Evolutionary conservation across 1,140 invertebrate species (phyloP).

Genomic region (Musca vetustissima): DNA sequence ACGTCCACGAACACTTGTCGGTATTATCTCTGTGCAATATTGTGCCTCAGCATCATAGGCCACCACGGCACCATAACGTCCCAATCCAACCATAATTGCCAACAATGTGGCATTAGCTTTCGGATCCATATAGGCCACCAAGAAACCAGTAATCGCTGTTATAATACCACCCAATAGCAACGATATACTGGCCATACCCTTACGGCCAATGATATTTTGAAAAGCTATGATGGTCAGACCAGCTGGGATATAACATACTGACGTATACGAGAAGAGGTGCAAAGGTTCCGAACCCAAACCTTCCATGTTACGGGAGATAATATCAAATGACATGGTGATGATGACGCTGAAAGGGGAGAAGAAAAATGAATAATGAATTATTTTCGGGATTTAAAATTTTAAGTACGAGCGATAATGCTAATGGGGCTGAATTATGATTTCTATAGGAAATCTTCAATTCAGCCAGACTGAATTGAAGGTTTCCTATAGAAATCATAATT

Average conservation of each 20-base stretch:
- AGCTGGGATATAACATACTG: constrained; percentile 59
- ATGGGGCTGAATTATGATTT: too few relatives aligned
- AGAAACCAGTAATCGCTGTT: constrained; percentile 50
- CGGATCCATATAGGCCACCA: constrained; percentile 40
- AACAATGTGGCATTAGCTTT: constrained; percentile 36
- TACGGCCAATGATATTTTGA: constrained; percentile 62
- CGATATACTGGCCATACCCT: constrained; percentile 60
- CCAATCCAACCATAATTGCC: constrained; percentile 57
- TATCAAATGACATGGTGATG: constrained; percentile 64
- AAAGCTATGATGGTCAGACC: constrained; percentile 60
- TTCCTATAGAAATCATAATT: too few relatives aligned
- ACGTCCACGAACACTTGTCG: constrained; percentile 64
- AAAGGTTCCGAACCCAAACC: constrained; percentile 62
- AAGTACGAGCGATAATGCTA: too few relatives aligned
- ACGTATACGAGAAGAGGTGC: constrained; percentile 59
- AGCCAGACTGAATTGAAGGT: too few relatives aligned
- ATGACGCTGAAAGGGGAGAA: constrained; percentile 56
- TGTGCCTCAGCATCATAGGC: constrained; percentile 66
- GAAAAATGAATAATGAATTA: too few relatives aligned
- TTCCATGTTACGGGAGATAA: constrained; percentile 63
- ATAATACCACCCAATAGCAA: constrained; percentile 59
- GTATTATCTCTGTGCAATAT: constrained; percentile 68
- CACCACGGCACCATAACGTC: constrained; percentile 63
- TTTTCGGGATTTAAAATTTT: too few relatives aligned
- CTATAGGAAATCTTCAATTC: too few relatives aligned